Conservation (phyloP, 2,797 vertebrate species). For the Epinephelus awoara region DNA sequence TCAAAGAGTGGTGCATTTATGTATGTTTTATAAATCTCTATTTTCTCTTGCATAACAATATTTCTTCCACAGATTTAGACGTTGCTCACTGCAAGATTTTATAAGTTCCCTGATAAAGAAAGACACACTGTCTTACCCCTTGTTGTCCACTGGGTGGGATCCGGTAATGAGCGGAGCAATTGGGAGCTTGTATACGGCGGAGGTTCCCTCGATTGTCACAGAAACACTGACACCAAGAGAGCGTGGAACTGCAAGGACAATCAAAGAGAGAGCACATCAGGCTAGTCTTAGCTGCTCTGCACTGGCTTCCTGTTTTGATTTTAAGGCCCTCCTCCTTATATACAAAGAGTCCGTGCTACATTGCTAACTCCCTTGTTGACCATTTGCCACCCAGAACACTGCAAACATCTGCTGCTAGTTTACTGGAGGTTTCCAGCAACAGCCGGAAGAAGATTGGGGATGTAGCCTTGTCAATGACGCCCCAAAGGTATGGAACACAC, state of each 20-base stretch:
- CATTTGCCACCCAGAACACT: no score
- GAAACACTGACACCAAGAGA: conserved; percentile 93
- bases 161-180: conserved; percentile 97
- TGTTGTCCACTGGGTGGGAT: conserved; percentile 97
- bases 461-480: no score
- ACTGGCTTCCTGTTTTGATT: no score
- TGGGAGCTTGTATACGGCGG: conserved; percentile 94
- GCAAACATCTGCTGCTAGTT: no score
- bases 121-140: conserved; percentile 87
- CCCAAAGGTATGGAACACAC: no score
- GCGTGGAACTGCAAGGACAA: conserved; percentile 87
- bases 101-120: not conserved
- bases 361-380: no score
- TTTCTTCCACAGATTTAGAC: not conserved
- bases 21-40: not conserved
- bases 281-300: no score
- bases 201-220: conserved; percentile 95
- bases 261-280: not conserved
- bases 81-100: conserved; percentile 1
- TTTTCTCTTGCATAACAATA: not conserved
- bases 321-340: no score
- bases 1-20: conserved; percentile 9
- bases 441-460: no score
- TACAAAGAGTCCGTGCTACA: no score
- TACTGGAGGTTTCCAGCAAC: no score